Percentiles rank a stretch among this genome's conserved stretches.
Evolutionary conservation across 2,888 invertebrate genomes (phyloP).

Genomic region (Andrena haemorrhoa): DNA sequence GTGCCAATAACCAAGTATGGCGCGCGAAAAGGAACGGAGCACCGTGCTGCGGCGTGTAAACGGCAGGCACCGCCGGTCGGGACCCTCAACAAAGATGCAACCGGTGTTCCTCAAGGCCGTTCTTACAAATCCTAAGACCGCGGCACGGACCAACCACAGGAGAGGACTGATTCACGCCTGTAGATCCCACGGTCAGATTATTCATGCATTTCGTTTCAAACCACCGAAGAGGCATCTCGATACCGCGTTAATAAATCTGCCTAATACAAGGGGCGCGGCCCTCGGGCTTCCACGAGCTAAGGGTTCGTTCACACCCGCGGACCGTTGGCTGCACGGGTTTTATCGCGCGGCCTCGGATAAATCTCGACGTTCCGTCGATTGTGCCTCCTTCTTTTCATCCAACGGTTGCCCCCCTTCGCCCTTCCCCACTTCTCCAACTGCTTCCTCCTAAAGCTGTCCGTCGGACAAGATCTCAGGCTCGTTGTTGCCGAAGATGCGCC

Average conservation of each 20-base stretch:
- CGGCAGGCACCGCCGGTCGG: constrained; percentile 29
- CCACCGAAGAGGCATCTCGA: constrained; percentile 71
- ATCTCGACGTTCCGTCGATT: constrained; percentile 62
- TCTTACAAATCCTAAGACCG: constrained; percentile 56
- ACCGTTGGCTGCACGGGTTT: constrained; percentile 39
- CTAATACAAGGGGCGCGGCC: constrained; percentile 74
- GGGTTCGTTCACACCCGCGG: constrained; percentile 64
- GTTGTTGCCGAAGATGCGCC: constrained; percentile 68
- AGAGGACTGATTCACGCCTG: constrained; percentile 72
- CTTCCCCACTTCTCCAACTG: constrained; percentile 9
- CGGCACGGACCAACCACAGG: constrained; percentile 44
- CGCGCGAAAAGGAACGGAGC: background rate
- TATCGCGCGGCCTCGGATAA: constrained; percentile 64
- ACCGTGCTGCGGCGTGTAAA: constrained; percentile 21
- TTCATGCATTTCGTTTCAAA: constrained; percentile 72
- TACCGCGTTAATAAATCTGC: constrained; percentile 76
- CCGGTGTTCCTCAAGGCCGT: constrained; percentile 61
- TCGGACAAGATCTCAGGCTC: constrained; percentile 63
- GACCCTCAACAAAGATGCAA: constrained; percentile 49
- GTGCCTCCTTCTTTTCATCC: constrained; percentile 47
- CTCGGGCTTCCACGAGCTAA: constrained; percentile 56
- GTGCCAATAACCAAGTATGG: background rate
- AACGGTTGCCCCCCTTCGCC: constrained; percentile 13
- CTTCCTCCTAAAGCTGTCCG: constrained; percentile 54
- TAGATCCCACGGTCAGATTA: constrained; percentile 73